Evolutionary conservation across 2,888 invertebrate species (phyloP).

Genomic region (Drosophila acutilabella): DNA sequence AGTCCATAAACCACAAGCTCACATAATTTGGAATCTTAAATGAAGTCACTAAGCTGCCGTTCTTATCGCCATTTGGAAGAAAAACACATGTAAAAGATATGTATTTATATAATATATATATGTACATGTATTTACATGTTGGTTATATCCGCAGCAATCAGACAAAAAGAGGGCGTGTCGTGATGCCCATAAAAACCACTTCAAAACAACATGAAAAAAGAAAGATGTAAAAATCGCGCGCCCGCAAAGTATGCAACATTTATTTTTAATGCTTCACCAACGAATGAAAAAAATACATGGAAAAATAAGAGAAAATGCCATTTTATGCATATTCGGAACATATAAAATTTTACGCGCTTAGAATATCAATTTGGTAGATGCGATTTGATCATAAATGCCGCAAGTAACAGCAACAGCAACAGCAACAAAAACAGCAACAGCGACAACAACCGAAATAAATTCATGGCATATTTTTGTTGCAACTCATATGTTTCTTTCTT

Average conservation of each 20-base stretch:
- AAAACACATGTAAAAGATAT: constrained; percentile 37
- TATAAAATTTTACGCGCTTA: constrained; percentile 75
- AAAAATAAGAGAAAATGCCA: constrained; percentile 12
- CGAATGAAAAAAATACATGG: constrained; percentile 13
- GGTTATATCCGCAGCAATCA: constrained; percentile 66
- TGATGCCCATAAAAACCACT: constrained; percentile 47
- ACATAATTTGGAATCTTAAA: constrained; percentile 8
- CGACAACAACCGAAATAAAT: constrained; percentile 58
- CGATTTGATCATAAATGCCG: constrained; percentile 71
- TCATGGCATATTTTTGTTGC: constrained; percentile 53
- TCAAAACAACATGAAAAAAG: constrained; percentile 12
- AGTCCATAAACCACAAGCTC: constrained; percentile 10
- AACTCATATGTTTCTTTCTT: neutral
- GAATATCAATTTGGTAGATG: constrained; percentile 75
- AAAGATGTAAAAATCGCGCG: constrained; percentile 38
- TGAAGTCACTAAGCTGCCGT: constrained; percentile 49
- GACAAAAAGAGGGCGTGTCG: constrained; percentile 51
- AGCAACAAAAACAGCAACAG: constrained; percentile 20
- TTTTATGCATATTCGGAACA: constrained; percentile 58
- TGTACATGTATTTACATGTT: constrained; percentile 25
- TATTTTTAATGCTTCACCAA: constrained; percentile 64
- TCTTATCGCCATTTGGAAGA: constrained; percentile 29
- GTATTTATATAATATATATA: constrained; percentile 31
- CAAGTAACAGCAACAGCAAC: constrained; percentile 26
- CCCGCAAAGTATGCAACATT: constrained; percentile 74